Percentiles rank a stretch among this genome's conserved stretches.
These are phyloP conservation scores for Fragariocoptes setiger DNA, from an alignment of 1,140 invertebrate genomes.

Conservation along the genomic window DNA sequence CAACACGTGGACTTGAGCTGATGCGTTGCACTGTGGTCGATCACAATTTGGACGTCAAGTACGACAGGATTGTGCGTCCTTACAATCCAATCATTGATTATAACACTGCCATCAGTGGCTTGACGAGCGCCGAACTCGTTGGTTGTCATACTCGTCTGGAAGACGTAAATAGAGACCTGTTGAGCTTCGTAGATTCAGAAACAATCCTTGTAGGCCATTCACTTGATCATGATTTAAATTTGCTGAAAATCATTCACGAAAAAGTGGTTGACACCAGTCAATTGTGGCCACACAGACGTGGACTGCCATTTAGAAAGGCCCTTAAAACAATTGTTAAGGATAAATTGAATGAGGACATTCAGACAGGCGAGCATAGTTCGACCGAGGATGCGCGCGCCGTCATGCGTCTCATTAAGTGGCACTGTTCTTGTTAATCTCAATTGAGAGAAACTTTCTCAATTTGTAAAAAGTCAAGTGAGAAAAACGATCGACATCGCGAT, in stretches of 20 bases:
- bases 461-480: too few species aligned
- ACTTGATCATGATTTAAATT: slow-evolving; percentile 48
- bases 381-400: slow-evolving; percentile 46
- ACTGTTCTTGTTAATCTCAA: too few species aligned
- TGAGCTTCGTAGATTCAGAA: slow-evolving; percentile 35
- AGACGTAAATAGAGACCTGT: slow-evolving; percentile 46
- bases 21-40: slow-evolving; percentile 54
- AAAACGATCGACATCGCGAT: too few species aligned
- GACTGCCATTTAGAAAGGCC: slow-evolving; percentile 34
- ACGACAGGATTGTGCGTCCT: slow-evolving; percentile 66
- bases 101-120: slow-evolving; percentile 53
- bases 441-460: too few species aligned
- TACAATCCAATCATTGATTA: slow-evolving; percentile 42
- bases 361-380: slow-evolving; percentile 60
- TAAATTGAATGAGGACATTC: slow-evolving; percentile 45
- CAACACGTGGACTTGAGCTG: slow-evolving; percentile 34
- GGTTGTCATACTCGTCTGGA: slow-evolving; percentile 29
- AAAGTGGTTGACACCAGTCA: slow-evolving; percentile 37
- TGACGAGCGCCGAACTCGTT: slow-evolving; percentile 34
- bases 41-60: slow-evolving; percentile 61
- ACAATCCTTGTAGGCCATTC: slow-evolving; percentile 60
- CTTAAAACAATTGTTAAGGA: slow-evolving; percentile 40
- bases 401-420: too few species aligned
- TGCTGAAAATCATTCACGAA: slow-evolving; percentile 50
- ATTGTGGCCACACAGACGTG: slow-evolving; percentile 29